phyloP scores from a whole-genome alignment of 2,797 vertebrate genomes.

The Poliocrania exsul region DNA sequence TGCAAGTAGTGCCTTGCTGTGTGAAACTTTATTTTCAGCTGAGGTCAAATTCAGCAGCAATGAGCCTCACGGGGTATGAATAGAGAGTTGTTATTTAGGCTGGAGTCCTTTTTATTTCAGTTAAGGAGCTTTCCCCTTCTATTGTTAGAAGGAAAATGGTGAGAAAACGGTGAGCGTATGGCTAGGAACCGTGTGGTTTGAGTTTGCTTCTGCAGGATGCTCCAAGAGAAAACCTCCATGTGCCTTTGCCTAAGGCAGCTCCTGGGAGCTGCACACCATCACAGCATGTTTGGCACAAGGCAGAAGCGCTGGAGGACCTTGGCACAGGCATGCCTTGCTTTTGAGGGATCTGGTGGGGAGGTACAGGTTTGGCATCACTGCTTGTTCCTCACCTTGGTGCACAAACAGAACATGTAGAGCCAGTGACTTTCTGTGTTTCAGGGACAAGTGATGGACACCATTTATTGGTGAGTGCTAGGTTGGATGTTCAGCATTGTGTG shows the following conservation, averaged over 20 bases:
- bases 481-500: not conserved
- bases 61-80: fast-evolving
- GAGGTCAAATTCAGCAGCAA: not conserved
- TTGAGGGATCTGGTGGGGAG: not conserved
- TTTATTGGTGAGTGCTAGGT: fast-evolving
- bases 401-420: not conserved
- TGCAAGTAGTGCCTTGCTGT: not conserved
- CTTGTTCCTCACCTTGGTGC: not conserved
- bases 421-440: not conserved
- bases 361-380: fast-evolving
- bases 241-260: not conserved
- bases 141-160: not conserved
- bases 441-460: fast-evolving
- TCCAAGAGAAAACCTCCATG: not conserved
- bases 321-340: not conserved
- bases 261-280: fast-evolving
- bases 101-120: not conserved
- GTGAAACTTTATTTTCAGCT: not conserved
- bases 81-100: not conserved
- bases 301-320: not conserved
- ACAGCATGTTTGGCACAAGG: fast-evolving
- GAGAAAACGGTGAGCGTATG: not conserved
- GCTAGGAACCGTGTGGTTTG: fast-evolving
- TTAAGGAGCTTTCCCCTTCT: not conserved
- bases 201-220: not conserved